Conservation (phyloP, 2,113 vertebrate genomes). For the Baryphthengus martii region DNA sequence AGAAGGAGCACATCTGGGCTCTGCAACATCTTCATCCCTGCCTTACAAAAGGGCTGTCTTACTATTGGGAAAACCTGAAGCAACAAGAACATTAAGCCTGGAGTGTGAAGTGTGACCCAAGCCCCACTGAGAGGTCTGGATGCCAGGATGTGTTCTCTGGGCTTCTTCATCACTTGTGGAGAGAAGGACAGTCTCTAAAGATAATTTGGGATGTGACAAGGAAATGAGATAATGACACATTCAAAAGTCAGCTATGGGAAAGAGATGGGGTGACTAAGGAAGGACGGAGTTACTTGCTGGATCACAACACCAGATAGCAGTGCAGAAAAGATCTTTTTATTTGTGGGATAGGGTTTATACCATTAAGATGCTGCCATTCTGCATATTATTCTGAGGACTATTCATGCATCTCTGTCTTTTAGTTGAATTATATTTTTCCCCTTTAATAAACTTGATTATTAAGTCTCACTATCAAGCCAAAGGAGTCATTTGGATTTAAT, state of each 20-base stretch:
- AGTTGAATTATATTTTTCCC: neutral
- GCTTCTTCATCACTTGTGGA: fast-evolving
- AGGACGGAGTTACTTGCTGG: neutral
- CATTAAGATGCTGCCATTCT: neutral
- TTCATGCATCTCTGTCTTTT: neutral
- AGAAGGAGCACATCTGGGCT: neutral
- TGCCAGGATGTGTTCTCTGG: fast-evolving
- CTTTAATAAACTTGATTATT: conserved; percentile 53
- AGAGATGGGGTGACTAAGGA: neutral
- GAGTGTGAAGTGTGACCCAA: neutral
- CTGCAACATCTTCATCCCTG: neutral
- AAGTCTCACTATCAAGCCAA: conserved; percentile 9
- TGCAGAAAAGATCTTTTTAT: neutral
- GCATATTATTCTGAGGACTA: neutral
- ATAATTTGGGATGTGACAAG: neutral
- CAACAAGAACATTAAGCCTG: neutral
- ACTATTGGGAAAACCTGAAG: neutral
- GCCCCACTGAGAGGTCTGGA: neutral
- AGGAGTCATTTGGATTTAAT: conserved; percentile 43
- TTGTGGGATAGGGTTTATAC: neutral
- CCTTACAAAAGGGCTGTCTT: neutral
- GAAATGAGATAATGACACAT: neutral
- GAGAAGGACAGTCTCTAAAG: neutral
- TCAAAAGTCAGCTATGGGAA: neutral
- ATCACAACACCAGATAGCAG: neutral